Conservation (phyloP, 2,888 invertebrate species). For the Chrysodeixis includens region DNA sequence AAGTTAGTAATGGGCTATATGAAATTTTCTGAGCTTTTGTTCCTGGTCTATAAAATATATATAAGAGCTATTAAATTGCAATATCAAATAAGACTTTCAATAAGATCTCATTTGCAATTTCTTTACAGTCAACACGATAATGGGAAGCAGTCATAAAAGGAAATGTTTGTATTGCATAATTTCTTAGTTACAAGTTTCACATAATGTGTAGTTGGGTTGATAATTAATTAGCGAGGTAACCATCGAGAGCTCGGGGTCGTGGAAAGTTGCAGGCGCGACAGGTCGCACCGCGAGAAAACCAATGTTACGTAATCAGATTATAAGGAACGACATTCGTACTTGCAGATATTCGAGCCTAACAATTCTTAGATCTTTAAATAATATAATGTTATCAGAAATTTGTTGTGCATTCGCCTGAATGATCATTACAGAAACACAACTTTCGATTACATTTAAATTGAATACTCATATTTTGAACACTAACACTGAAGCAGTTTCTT, state of each 20-base stretch:
- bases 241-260: conserved; percentile 66
- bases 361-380: conserved; percentile 5
- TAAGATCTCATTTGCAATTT: not conserved
- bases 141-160: conserved; percentile 20
- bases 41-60: not conserved
- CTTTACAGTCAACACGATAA: conserved; percentile 22
- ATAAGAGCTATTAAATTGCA: not conserved
- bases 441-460: conserved; percentile 14
- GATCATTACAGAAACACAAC: not conserved
- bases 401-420: not conserved
- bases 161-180: conserved; percentile 36
- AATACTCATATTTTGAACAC: conserved; percentile 18
- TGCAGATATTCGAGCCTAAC: conserved; percentile 7
- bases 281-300: conserved; percentile 64
- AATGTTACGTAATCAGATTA: conserved; percentile 61
- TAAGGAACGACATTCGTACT: conserved; percentile 40
- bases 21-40: not conserved
- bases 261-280: conserved; percentile 68
- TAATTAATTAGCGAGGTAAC: conserved; percentile 59
- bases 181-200: conserved; percentile 39
- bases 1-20: not conserved
- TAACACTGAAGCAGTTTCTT: conserved; percentile 12
- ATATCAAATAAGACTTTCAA: not conserved
- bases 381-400: not conserved
- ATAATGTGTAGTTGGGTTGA: conserved; percentile 39